Conservation (phyloP, 2,888 invertebrate genomes). For the Mesorhabditis belari region DNA sequence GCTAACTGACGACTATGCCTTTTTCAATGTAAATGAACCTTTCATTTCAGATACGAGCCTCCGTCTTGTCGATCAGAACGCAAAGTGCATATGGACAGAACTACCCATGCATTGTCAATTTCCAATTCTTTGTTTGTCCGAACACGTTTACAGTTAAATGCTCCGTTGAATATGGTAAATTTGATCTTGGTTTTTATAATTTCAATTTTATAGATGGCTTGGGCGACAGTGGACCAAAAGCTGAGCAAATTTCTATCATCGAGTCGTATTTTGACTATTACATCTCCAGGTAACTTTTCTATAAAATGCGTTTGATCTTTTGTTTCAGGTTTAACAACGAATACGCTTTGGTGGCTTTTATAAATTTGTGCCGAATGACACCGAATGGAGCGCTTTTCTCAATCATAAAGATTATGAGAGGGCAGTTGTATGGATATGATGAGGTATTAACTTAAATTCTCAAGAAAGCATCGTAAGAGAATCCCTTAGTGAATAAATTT, state of each 20-base stretch:
- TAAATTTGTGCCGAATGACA: constrained; percentile 13
- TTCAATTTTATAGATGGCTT: background rate
- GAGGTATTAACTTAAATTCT: too few species aligned
- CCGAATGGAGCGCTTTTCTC: constrained; percentile 18
- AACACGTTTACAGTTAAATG: constrained; percentile 8
- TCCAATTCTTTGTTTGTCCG: constrained; percentile 12
- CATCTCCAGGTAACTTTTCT: constrained; percentile 1
- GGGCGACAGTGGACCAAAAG: constrained; percentile 8
- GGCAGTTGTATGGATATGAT: constrained; percentile 40
- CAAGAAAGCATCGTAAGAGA: too few species aligned
- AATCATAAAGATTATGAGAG: constrained; percentile 32
- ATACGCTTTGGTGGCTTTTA: constrained; percentile 13
- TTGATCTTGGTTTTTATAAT: background rate
- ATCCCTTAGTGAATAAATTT: too few species aligned
- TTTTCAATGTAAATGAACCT: too few species aligned
- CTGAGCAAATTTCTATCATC: constrained; percentile 9
- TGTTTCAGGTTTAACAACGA: constrained; percentile 12
- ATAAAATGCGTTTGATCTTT: background rate
- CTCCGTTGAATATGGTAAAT: constrained; percentile 11
- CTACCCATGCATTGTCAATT: constrained; percentile 11
- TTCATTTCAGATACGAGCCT: background rate
- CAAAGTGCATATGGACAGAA: constrained; percentile 1
- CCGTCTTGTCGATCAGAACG: constrained; percentile 4
- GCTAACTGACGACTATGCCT: too few species aligned
- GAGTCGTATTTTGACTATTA: constrained; percentile 11